phyloP scores from a whole-genome alignment of 2,888 invertebrate genomes.

The Dendrolimus houi region DNA sequence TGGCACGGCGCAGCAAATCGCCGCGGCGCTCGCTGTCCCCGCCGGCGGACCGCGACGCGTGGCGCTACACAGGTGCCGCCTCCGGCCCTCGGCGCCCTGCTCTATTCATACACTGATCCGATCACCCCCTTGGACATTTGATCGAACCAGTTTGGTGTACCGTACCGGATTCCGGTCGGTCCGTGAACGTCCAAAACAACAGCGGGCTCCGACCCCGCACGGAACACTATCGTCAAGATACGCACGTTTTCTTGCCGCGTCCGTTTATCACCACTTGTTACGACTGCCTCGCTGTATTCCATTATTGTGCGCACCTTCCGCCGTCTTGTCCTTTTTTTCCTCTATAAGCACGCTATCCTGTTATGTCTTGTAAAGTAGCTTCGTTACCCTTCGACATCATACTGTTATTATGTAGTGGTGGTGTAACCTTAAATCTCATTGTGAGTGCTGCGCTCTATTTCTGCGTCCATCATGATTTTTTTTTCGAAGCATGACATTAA shows the following conservation, averaged over 20 bases:
- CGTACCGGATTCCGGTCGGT: conserved; percentile 22
- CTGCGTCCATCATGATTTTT: conserved; percentile 8
- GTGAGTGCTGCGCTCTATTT: conserved; percentile 21
- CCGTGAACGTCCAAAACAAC: conserved; percentile 31
- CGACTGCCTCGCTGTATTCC: conserved; percentile 60
- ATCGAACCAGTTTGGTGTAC: background rate
- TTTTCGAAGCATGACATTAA: background rate
- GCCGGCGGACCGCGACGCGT: conserved; percentile 79
- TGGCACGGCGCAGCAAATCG: conserved; percentile 82
- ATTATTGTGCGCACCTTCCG: conserved; percentile 62
- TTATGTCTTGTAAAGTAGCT: conserved; percentile 15
- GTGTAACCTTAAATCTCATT: background rate
- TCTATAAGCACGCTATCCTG: conserved; percentile 59
- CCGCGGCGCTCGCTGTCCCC: conserved; percentile 90
- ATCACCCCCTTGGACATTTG: conserved; percentile 4
- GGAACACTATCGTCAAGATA: conserved; percentile 65
- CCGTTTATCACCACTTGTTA: conserved; percentile 67
- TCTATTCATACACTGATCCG: conserved; percentile 14
- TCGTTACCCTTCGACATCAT: background rate
- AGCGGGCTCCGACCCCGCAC: conserved; percentile 64
- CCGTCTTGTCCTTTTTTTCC: conserved; percentile 55
- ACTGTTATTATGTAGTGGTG: conserved; percentile 1
- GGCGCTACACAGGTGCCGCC: conserved; percentile 77
- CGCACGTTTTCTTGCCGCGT: conserved; percentile 61
- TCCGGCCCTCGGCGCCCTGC: conserved; percentile 36